phyloP scores from a whole-genome alignment of 2,797 vertebrate species.

The Argya squamiceps region DNA sequence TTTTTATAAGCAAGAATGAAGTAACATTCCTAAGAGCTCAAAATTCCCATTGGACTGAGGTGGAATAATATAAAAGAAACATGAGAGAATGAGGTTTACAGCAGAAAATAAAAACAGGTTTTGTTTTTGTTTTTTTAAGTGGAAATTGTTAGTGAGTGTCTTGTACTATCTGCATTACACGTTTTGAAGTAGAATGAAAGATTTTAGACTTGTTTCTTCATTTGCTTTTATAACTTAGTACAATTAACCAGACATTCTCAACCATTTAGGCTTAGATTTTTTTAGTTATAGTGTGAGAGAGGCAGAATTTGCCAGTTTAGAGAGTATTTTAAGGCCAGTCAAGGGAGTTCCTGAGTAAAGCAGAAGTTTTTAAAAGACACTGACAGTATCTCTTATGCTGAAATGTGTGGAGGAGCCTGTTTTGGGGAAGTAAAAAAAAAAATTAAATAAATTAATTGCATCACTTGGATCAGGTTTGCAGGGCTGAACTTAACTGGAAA shows the following conservation, averaged over 20 bases:
- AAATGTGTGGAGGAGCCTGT: not conserved
- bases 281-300: not conserved
- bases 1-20: not conserved
- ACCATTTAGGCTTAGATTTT: not conserved
- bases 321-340: not conserved
- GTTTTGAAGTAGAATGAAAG: not conserved
- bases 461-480: not conserved
- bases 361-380: not conserved
- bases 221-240: not conserved
- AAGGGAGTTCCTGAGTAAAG: not conserved
- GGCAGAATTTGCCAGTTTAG: not conserved
- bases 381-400: not conserved
- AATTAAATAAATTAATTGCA: not conserved
- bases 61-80: slow-evolving; percentile 22
- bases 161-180: not conserved
- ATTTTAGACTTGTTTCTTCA: not conserved
- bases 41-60: not conserved
- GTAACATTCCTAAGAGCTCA: not conserved
- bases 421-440: not conserved
- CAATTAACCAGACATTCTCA: not conserved
- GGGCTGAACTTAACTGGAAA: not conserved
- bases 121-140: not conserved
- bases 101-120: not conserved
- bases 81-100: not conserved
- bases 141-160: not conserved